These are phyloP conservation scores for Saguinus imperator DNA, from an alignment of 2,113 vertebrate genomes.

Conservation along the genomic window DNA sequence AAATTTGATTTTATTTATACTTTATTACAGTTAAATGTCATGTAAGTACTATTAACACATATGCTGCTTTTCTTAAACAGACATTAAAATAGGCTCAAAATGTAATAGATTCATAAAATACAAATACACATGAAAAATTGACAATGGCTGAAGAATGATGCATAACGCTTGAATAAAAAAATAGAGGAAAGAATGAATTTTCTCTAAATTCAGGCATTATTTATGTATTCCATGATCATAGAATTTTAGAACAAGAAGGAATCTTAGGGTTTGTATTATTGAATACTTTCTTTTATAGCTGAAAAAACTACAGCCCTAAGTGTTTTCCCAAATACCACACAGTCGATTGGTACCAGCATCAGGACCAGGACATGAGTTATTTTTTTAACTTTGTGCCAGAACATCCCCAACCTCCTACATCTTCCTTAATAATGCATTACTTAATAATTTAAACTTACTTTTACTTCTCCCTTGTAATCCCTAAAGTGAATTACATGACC, in stretches of 20 bases:
- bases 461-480: not conserved
- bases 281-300: not conserved
- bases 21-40: not conserved
- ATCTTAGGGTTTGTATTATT: not conserved
- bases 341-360: not conserved
- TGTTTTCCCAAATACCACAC: constrained; percentile 8
- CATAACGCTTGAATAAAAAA: not conserved
- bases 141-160: not conserved
- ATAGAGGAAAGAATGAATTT: not conserved
- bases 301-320: not conserved
- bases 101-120: not conserved
- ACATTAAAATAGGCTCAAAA: not conserved
- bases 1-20: not conserved
- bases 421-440: not conserved
- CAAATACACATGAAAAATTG: not conserved
- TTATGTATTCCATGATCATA: not conserved
- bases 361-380: not conserved
- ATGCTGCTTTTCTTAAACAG: not conserved
- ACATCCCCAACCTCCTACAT: not conserved
- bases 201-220: not conserved
- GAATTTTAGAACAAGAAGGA: not conserved
- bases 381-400: not conserved
- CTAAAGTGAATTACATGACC: not conserved
- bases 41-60: not conserved
- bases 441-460: constrained; percentile 23